Conservation (phyloP, 2,113 vertebrate species). For the Naja naja region DNA sequence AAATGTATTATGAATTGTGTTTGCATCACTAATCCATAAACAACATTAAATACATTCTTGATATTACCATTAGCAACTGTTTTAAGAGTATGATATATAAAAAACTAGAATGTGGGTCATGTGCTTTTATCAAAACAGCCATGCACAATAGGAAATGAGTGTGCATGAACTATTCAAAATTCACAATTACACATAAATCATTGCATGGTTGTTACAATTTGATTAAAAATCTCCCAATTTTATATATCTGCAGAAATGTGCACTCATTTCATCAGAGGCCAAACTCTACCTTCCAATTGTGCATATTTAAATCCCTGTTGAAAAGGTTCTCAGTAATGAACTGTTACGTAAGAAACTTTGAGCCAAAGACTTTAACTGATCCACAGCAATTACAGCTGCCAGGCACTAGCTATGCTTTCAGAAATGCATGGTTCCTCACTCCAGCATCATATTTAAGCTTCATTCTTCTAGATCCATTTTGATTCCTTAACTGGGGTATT, state of each 20-base stretch:
- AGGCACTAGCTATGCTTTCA: neutral
- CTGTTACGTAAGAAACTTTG: neutral
- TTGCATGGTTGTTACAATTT: conserved; percentile 57
- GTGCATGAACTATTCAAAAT: conserved; percentile 55
- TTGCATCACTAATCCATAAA: conserved; percentile 9
- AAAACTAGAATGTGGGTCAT: conserved; percentile 26
- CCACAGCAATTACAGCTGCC: neutral
- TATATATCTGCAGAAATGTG: conserved; percentile 20
- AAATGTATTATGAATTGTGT: neutral
- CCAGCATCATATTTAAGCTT: conserved; percentile 43
- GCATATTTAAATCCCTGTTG: conserved; percentile 41
- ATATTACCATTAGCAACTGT: neutral
- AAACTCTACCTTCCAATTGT: conserved; percentile 41
- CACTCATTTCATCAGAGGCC: conserved; percentile 51
- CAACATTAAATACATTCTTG: neutral
- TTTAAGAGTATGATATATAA: neutral
- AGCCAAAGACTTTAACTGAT: neutral
- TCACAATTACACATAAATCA: conserved; percentile 44
- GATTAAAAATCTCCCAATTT: conserved; percentile 29
- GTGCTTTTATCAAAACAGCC: conserved; percentile 25
- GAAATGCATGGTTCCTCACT: conserved; percentile 46
- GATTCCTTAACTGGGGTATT: conserved; percentile 56
- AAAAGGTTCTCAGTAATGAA: conserved; percentile 18
- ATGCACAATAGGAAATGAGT: neutral
- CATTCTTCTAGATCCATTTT: conserved; percentile 23